Evolutionary conservation across 1,140 invertebrate species (phyloP), one percentile per base, ranked within the genome.

Genomic region (Orussus abietinus): DNA sequence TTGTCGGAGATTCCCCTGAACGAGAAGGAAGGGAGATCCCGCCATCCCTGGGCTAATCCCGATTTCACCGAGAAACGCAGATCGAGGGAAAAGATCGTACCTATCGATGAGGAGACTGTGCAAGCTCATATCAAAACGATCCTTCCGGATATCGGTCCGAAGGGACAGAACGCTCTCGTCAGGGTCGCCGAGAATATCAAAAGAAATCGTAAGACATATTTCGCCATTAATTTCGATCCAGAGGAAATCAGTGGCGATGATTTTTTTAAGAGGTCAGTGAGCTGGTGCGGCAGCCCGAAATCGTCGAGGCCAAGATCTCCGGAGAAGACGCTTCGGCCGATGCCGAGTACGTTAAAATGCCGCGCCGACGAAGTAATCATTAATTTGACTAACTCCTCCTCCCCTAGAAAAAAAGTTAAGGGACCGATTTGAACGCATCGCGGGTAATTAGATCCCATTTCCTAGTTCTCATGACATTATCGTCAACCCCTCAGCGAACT

Each of bases 101-200:
- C 32, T 20, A 28, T 31, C 20, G 42, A 43, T 39, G 45, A 32
- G 37, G 38, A 51, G 45, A 39, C 21, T 17, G 31, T 34, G 28
- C 34, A 31, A n/a, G 38, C 31, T 9, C 43, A 34, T n/a, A n/a
- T n/a, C n/a, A n/a, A n/a, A 38, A 54, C 45, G 29, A 54, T 51
- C 15, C 42, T 41, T 37, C 48, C 48, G 19, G 36, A 54, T 26
- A 41, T 48, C 18, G 21, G 37, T 9, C 36, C 34, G 39, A n/a
- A n/a, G n/a, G n/a, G n/a, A 33, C 42, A 7, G 28, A 51, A 18
- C 37, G 31, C 25, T n/a, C n/a, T n/a, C n/a, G n/a, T n/a, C n/a
- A 31, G 25, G 40, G 38, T 41, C 37, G 12, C 33, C 26, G 37
- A 36, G 12, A 14, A 18, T 13, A 11, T 21, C 9, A 26, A 40